These are phyloP conservation scores for Trimorus sp. DNA, from an alignment of 2,888 invertebrate genomes.

Conservation along the genomic window DNA sequence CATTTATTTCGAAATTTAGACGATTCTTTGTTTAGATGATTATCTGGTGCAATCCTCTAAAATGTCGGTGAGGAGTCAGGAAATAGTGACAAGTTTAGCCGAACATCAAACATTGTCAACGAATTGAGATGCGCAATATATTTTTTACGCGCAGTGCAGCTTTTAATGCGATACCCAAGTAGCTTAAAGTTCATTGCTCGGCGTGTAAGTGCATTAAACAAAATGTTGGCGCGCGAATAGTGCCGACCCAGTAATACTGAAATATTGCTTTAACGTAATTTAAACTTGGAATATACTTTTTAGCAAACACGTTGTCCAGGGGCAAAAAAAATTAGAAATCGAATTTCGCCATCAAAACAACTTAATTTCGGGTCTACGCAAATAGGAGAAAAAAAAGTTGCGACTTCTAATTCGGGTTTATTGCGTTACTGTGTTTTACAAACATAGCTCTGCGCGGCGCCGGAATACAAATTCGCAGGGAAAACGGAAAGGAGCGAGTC, in stretches of 20 bases:
- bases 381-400: constrained; percentile 43
- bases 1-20: too few relatives aligned
- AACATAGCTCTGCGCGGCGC: constrained; percentile 42
- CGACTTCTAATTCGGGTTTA: constrained; percentile 49
- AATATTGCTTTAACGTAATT: constrained; percentile 5
- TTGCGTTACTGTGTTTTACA: constrained; percentile 56
- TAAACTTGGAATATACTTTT: neutral
- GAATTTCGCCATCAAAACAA: constrained; percentile 35
- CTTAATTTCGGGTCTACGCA: constrained; percentile 26
- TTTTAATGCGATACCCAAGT: too few relatives aligned
- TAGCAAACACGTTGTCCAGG: constrained; percentile 8
- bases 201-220: neutral
- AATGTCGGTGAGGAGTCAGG: too few relatives aligned
- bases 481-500: constrained; percentile 42
- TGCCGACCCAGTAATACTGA: neutral
- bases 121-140: too few relatives aligned
- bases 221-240: neutral
- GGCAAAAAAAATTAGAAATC: constrained; percentile 28
- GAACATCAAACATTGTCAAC: too few relatives aligned
- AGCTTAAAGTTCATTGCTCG: neutral
- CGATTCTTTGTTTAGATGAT: too few relatives aligned
- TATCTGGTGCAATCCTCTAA: too few relatives aligned
- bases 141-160: too few relatives aligned
- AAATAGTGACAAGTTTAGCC: too few relatives aligned
- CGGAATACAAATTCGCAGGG: constrained; percentile 49